A percentile compares a stretch with the other conserved stretches of the same genome.
Conservation (phyloP, 35 echinoderm and acorn worm genomes). For the Amphiura filiformis region DNA sequence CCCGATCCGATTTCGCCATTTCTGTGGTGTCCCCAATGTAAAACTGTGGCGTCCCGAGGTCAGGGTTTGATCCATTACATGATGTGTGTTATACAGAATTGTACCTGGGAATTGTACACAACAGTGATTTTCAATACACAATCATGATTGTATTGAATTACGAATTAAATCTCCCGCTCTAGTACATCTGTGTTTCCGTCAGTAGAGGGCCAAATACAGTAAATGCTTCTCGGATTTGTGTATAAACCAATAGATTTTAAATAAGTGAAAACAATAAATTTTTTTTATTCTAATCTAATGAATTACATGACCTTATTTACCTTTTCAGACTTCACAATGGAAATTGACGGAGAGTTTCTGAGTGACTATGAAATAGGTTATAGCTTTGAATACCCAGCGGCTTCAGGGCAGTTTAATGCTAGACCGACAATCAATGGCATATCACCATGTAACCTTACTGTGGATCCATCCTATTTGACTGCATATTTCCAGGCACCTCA, state of each 20-base stretch:
- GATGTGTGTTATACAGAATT: too few relatives aligned
- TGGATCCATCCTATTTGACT: not conserved
- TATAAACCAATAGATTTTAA: not conserved
- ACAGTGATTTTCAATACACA: not conserved
- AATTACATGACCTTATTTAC: not conserved
- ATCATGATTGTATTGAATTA: not conserved
- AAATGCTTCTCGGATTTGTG: too few relatives aligned
- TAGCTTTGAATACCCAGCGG: not conserved
- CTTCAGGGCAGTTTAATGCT: not conserved
- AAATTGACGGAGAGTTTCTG: not conserved
- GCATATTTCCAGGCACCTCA: not conserved
- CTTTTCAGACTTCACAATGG: not conserved
- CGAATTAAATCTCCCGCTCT: too few relatives aligned
- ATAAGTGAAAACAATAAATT: not conserved
- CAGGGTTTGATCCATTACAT: too few relatives aligned
- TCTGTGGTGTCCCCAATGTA: too few relatives aligned
- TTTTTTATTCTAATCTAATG: too few relatives aligned
- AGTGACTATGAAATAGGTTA: not conserved
- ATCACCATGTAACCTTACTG: not conserved
- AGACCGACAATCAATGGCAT: not conserved
- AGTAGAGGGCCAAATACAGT: too few relatives aligned
- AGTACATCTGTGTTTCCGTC: too few relatives aligned
- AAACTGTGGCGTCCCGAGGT: too few relatives aligned
- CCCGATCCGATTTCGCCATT: too few relatives aligned
- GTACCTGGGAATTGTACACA: too few relatives aligned